Evolutionary conservation across 2,113 vertebrate genomes (phyloP), one percentile per base, ranked within the genome.

Genomic region (Epinephelus cyanopodus): DNA sequence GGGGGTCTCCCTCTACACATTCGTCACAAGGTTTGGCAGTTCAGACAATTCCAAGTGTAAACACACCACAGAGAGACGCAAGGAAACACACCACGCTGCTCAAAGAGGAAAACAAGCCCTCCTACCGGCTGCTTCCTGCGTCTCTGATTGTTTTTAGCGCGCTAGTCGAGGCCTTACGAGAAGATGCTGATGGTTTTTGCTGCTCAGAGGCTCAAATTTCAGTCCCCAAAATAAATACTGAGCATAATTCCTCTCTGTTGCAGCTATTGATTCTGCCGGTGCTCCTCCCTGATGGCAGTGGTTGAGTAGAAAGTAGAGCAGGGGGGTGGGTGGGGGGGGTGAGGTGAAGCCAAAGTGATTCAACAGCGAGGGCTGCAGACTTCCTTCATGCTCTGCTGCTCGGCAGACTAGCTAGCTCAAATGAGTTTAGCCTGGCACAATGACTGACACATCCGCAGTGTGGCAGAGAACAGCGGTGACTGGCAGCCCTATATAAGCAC

Each of bases 11-110:
- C 72, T 78, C 60, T 60, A 87, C 92, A 82, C 69, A 80, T 92
- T 91, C 83, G 81, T 93, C 88, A 89, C 81, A 50, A 88, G 66
- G 83, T 88, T 88, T 87, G 83, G 89, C 90, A 82, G 91, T 57
- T 80, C 68, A 86, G 88, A 92, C 90, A 90, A 86, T 90, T 82
- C 67, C 53, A 84, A 92, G 83, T 77, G 83, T 90, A 92, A 93
- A 92, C 84, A 90, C 25, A 23, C 89, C 79, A 45, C 82, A 48
- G 90, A 85, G 86, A 72, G 73, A 60, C 56, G 62, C 74, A 84
- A 87, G 66, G 67, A 79, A 76, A 73, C 18, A 19, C 37, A 5
- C 0, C 10, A 0, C 21, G 5, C 74, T 73, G 70, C 67, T 62
- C 23, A 18, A 6, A 6, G 47, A 72, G 13, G 72, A 71, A 57